Conservation (phyloP, 2,113 vertebrate genomes). For the Bufo bufo region DNA sequence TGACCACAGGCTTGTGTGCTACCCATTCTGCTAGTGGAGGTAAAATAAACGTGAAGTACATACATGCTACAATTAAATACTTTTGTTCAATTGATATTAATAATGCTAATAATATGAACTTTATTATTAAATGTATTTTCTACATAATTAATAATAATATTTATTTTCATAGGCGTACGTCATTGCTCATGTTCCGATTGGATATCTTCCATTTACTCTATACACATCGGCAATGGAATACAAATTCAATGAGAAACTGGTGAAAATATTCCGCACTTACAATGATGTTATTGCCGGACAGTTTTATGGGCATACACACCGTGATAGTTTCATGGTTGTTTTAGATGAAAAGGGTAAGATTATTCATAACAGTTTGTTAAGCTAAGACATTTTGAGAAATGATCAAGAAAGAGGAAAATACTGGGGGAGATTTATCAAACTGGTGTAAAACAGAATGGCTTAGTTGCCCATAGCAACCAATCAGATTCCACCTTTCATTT, state of each 20-base stretch:
- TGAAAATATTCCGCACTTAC: conserved; percentile 84
- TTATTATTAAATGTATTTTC: neutral
- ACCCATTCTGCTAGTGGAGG: too few relatives aligned
- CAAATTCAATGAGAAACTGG: conserved; percentile 82
- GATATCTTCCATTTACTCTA: conserved; percentile 80
- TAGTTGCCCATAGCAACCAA: too few relatives aligned
- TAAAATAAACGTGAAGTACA: too few relatives aligned
- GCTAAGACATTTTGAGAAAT: too few relatives aligned
- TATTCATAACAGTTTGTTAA: neutral
- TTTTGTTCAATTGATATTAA: neutral
- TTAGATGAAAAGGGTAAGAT: conserved; percentile 80
- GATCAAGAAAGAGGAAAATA: too few relatives aligned
- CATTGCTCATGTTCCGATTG: conserved; percentile 90
- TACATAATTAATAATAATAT: neutral
- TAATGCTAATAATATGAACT: neutral
- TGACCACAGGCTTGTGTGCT: too few relatives aligned
- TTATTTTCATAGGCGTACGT: conserved; percentile 81
- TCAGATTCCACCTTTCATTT: too few relatives aligned
- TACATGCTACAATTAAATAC: too few relatives aligned
- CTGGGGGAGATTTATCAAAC: too few relatives aligned
- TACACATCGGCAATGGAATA: conserved; percentile 77
- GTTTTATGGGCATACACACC: conserved; percentile 95
- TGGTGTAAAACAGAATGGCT: too few relatives aligned
- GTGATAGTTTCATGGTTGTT: conserved; percentile 92
- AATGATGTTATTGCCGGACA: conserved; percentile 84